Evolutionary conservation across 2,797 vertebrate genomes (phyloP).

Genomic region (Aselliscus stoliczkanus): DNA sequence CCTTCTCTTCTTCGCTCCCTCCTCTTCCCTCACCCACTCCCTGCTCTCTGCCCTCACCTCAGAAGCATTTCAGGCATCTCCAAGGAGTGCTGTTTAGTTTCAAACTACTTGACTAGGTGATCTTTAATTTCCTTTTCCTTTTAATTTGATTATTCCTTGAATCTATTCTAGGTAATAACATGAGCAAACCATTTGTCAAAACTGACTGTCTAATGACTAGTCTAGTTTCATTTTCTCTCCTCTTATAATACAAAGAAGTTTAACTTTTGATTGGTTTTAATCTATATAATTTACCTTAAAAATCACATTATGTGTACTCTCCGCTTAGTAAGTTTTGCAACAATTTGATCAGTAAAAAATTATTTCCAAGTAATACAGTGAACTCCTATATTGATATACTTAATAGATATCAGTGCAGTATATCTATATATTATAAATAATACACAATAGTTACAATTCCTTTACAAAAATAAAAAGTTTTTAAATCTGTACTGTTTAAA

Average conservation of each 20-base stretch:
- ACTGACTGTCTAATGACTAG: not conserved
- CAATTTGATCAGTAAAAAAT: not conserved
- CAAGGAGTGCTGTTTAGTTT: not conserved
- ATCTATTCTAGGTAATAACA: not conserved
- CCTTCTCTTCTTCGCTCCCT: not conserved
- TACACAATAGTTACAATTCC: not conserved
- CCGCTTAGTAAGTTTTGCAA: not conserved
- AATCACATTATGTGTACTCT: not conserved
- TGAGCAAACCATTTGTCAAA: not conserved
- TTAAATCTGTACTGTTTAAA: not conserved
- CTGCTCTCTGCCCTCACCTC: not conserved
- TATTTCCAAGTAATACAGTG: not conserved
- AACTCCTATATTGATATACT: not conserved
- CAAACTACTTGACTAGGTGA: not conserved
- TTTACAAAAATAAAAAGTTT: not conserved
- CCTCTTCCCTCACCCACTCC: not conserved
- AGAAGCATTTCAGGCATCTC: not conserved
- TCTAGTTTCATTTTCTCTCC: not conserved
- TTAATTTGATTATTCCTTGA: not conserved
- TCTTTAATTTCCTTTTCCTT: not conserved
- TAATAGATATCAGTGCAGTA: not conserved
- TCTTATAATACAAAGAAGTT: not conserved
- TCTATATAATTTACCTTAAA: conserved; percentile 6
- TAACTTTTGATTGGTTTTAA: not conserved
- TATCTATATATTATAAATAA: not conserved